Evolutionary conservation across 2,797 vertebrate genomes (phyloP), one percentile per base, ranked within the genome.

Genomic region (Siniperca undulata): DNA sequence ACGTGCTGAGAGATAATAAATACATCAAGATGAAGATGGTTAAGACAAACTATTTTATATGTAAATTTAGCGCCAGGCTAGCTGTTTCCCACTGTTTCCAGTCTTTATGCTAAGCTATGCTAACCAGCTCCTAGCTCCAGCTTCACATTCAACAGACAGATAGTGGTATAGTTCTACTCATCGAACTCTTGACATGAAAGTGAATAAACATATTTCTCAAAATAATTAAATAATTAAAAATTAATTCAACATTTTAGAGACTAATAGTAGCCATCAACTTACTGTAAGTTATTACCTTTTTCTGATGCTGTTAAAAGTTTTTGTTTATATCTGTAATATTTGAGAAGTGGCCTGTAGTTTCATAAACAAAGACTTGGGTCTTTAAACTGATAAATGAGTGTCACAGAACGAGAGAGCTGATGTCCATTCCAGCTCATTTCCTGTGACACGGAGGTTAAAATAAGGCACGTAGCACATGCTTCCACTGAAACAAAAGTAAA

Each of bases 371-470:
- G n/a, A 12, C 24, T 3, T 14, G 22, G 16, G 11, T 34, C 53
- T 48, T 76, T 66, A n/a, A 74, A 59, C 36, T 53, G 44, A 42
- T 38, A 22, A 52, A 58, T 6, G 17, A 56, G 44, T 4, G 1
- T 24, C 53, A 36, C 44, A 60, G 80, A 81, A 56, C 53, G 48
- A 76, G 52, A 0, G 36, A 34, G 62, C 46, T 24, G 56, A 69
- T 53, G 72, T 68, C 24, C 69, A 78, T 69, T 62, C 66, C 72
- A 42, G 59, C 64, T 70, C 52, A 69, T 60, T 84, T 86, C 86
- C 88, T 85, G 68, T 75, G 79, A 78, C 82, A 77, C 48, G 0
- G 30, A 68, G 81, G 79, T 86, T 70, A 58, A 82, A 81, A 65
- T 22, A n/a, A 73, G 76, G 24, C 84, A 55, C 0, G 48, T 46